These are phyloP conservation scores for Stenopsyche tienmushanensis DNA, from an alignment of 1,140 invertebrate species.

Conservation along the genomic window DNA sequence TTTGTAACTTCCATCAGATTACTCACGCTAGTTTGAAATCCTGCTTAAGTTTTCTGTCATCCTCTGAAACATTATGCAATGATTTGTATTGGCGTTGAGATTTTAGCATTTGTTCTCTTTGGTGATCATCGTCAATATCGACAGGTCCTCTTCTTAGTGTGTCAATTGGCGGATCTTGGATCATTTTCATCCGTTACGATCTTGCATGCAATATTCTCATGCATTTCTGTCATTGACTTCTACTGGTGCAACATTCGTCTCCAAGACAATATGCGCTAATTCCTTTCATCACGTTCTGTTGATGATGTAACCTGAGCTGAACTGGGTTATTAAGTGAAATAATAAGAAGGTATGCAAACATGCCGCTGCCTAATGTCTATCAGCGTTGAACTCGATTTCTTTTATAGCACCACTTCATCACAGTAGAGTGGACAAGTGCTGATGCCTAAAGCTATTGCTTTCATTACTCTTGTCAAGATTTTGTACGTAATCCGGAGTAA, in stretches of 20 bases:
- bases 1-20: no score
- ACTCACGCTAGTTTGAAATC: no score
- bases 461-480: background rate
- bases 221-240: constrained; percentile 10
- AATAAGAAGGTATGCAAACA: constrained; percentile 16
- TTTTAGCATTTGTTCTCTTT: no score
- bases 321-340: constrained; percentile 22
- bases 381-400: background rate
- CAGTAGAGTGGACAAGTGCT: background rate
- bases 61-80: no score
- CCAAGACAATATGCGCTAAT: constrained; percentile 19
- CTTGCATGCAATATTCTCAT: constrained; percentile 16
- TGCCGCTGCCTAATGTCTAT: background rate
- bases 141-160: no score
- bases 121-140: no score
- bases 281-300: constrained; percentile 26
- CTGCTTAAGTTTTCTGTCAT: no score
- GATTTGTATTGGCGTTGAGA: no score
- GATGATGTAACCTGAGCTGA: constrained; percentile 7
- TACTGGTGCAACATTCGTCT: constrained; percentile 2
- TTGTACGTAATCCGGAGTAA: background rate
- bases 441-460: background rate
- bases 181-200: no score
- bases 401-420: background rate
- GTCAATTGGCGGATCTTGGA: no score